Percentiles rank a stretch among this genome's conserved stretches.
Evolutionary conservation across 1,140 invertebrate genomes (phyloP).

Genomic region (Piezodorus guildinii): DNA sequence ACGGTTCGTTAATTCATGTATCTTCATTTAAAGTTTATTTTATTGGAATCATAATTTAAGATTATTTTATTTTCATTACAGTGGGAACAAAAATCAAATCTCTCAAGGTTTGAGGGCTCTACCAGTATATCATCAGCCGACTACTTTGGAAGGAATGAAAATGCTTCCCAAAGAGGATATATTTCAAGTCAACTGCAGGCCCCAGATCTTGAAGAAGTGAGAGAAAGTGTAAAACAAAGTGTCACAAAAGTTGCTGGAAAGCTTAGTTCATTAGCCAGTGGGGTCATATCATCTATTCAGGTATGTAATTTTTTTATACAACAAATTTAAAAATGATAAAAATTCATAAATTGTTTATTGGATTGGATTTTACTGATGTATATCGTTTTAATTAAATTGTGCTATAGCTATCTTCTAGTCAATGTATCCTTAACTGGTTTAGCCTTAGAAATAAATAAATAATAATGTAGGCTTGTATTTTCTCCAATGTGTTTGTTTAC

Average conservation of each 20-base stretch:
- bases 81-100: conserved; percentile 53
- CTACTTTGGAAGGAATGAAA: conserved; percentile 66
- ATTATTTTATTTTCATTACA: conserved; percentile 30
- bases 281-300: conserved; percentile 85
- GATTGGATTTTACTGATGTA: no score
- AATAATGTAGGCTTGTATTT: no score
- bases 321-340: background rate
- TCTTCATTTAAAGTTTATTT: conserved; percentile 14
- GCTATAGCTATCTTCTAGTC: no score
- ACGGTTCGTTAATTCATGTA: conserved; percentile 22
- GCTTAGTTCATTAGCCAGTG: conserved; percentile 84
- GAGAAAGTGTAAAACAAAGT: conserved; percentile 89
- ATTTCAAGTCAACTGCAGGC: conserved; percentile 31
- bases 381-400: no score
- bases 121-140: conserved; percentile 91
- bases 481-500: no score
- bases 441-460: no score
- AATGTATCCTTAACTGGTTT: no score
- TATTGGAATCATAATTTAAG: background rate
- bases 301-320: conserved; percentile 33
- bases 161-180: conserved; percentile 30
- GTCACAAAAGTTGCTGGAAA: conserved; percentile 93
- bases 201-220: conserved; percentile 84
- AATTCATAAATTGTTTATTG: background rate
- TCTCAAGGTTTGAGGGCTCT: conserved; percentile 74